These are phyloP conservation scores for Galago senegalensis DNA, from an alignment of 2,797 vertebrate genomes.

Conservation along the genomic window DNA sequence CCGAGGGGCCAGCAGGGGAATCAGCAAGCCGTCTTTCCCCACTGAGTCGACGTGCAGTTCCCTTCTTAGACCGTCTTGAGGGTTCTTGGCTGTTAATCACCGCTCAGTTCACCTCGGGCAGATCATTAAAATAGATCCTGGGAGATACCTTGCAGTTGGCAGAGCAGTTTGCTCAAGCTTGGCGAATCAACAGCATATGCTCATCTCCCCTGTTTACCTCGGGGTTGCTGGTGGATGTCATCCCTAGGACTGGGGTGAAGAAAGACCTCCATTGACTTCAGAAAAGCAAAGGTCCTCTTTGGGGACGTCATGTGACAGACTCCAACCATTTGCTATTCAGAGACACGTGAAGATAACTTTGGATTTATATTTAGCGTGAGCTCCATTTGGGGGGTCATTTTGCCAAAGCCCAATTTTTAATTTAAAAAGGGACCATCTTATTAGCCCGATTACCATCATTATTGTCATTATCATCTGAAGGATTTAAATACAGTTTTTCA, in stretches of 20 bases:
- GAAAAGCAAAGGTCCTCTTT: background rate
- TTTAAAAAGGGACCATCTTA: background rate
- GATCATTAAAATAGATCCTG: constrained; percentile 86
- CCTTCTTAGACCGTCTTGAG: constrained; percentile 55
- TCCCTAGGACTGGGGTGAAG: background rate
- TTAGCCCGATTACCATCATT: background rate
- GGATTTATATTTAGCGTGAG: background rate
- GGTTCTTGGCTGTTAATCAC: constrained; percentile 83
- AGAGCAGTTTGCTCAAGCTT: constrained; percentile 80
- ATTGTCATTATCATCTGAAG: background rate
- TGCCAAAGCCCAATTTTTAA: background rate
- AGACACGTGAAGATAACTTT: constrained; percentile 70
- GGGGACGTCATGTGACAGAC: background rate
- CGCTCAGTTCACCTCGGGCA: constrained; percentile 70
- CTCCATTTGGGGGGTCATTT: background rate
- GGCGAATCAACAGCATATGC: constrained; percentile 35
- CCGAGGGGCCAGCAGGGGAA: background rate
- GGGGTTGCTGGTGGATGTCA: background rate
- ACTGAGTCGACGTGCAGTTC: background rate
- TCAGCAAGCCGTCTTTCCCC: background rate
- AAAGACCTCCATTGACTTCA: constrained; percentile 64
- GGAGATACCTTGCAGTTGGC: constrained; percentile 81
- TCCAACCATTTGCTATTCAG: background rate
- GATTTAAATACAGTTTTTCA: background rate
- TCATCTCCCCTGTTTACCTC: background rate